These are phyloP conservation scores for Mimas tiliae DNA, from an alignment of 2,888 invertebrate species.

Conservation along the genomic window DNA sequence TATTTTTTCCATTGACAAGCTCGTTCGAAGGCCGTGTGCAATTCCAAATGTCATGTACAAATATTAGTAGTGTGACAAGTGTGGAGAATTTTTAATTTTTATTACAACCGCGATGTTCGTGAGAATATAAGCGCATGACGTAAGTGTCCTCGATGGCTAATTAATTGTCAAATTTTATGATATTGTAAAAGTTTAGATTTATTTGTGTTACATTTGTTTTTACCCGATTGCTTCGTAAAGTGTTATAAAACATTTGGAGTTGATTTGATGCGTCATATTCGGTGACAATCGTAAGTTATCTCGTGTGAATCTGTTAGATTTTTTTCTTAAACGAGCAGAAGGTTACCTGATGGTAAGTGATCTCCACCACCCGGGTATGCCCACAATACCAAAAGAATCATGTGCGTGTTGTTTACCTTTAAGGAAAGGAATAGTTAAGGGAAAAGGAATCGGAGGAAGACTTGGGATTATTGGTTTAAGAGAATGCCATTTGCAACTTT, in stretches of 20 bases:
- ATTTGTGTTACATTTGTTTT: conserved; percentile 31
- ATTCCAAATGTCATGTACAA: conserved; percentile 29
- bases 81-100: conserved; percentile 29
- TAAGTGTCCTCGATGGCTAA: conserved; percentile 42
- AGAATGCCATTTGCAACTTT: no score
- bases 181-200: conserved; percentile 15
- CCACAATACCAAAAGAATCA: no score
- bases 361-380: no score
- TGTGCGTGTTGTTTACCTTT: no score
- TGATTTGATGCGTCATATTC: no score
- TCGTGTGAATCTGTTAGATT: no score
- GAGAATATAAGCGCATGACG: conserved; percentile 29
- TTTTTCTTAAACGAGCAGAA: no score
- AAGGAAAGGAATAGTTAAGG: no score
- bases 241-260: no score
- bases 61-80: conserved; percentile 27
- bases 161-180: conserved; percentile 31
- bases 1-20: conserved; percentile 9
- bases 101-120: conserved; percentile 26
- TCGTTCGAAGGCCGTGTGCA: conserved; percentile 19
- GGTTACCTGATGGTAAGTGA: no score
- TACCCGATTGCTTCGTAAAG: background rate
- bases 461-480: no score
- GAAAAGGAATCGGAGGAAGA: no score
- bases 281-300: conserved; percentile 4